phyloP scores from a whole-genome alignment of 2,113 vertebrate species.

The Procapra przewalskii region DNA sequence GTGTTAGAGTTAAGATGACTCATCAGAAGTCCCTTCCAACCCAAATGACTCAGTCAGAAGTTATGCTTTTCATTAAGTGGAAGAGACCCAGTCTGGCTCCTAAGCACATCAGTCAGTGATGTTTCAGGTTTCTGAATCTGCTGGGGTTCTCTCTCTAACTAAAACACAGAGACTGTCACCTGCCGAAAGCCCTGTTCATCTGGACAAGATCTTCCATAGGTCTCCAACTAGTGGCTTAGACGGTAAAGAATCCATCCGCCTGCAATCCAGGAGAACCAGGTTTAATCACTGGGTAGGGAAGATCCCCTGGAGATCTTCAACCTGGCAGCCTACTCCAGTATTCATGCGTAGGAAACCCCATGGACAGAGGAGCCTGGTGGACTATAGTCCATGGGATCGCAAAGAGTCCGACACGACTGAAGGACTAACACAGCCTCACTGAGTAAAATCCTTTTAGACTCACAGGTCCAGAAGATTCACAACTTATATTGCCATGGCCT shows the following conservation, averaged over 20 bases:
- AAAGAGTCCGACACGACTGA: neutral
- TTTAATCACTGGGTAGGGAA: neutral
- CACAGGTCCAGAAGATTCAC: neutral
- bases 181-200: neutral
- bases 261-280: neutral
- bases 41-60: constrained; percentile 71
- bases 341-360: neutral
- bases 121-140: constrained; percentile 9
- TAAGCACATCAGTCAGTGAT: constrained; percentile 59
- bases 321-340: neutral
- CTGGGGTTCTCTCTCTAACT: neutral
- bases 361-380: neutral
- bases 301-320: neutral
- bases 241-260: neutral
- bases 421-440: neutral
- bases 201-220: neutral
- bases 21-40: constrained; percentile 80
- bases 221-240: neutral
- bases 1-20: constrained; percentile 79
- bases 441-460: neutral
- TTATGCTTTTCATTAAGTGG: constrained; percentile 63
- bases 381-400: neutral
- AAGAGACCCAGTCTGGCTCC: constrained; percentile 66
- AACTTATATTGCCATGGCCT: neutral
- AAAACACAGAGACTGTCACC: neutral